Conservation (phyloP, 2,113 vertebrate species). For the Astur gentilis region DNA sequence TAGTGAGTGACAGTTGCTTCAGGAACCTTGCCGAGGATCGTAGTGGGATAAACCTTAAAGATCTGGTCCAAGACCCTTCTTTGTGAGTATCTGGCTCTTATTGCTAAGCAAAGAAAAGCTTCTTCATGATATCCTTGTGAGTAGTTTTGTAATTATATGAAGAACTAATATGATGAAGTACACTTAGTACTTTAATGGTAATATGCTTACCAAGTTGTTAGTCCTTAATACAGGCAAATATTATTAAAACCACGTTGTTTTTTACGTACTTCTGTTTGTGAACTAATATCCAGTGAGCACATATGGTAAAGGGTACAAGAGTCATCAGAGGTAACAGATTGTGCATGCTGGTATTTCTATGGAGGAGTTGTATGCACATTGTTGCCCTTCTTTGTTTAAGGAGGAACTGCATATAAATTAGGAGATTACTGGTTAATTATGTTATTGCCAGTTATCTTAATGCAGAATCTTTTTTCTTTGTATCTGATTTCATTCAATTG, state of each 20-base stretch:
- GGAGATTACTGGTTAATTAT: background rate
- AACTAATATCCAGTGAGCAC: background rate
- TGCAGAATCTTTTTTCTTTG: background rate
- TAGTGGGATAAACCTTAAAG: conserved; percentile 99
- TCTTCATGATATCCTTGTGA: conserved; percentile 21
- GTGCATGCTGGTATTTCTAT: background rate
- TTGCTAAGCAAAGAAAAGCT: conserved; percentile 62
- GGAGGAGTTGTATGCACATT: background rate
- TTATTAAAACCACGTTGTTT: background rate
- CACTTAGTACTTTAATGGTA: background rate
- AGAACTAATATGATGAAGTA: background rate
- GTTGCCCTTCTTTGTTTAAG: background rate
- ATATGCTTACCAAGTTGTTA: background rate
- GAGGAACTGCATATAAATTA: background rate
- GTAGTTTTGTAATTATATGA: conserved; percentile 18
- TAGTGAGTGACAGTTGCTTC: conserved; percentile 99
- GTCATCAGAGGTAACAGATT: background rate
- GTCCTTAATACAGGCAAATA: background rate
- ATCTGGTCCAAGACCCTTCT: conserved; percentile 97
- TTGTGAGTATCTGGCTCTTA: conserved; percentile 86
- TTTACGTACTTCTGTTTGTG: background rate
- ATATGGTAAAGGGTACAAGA: background rate
- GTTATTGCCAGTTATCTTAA: background rate
- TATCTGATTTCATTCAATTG: background rate
- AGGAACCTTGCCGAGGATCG: conserved; percentile 98